Conservation (phyloP, 2,888 invertebrate genomes). For the Tipula unca region DNA sequence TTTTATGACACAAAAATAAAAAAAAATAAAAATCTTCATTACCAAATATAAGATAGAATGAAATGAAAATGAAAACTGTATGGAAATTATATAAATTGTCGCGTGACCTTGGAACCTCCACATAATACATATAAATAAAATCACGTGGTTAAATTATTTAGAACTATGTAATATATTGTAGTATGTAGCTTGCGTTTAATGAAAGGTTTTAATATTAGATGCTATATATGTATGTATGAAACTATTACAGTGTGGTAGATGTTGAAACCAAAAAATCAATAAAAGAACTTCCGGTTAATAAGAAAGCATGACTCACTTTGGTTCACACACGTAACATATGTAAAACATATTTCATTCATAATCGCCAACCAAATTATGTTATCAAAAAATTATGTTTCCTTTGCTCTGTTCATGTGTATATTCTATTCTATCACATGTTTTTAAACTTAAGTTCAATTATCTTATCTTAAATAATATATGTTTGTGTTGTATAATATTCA, state of each 20-base stretch:
- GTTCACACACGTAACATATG: no score
- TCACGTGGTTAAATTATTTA: not conserved
- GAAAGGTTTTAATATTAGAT: not conserved
- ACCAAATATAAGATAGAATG: not conserved
- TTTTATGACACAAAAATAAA: not conserved
- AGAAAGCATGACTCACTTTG: not conserved
- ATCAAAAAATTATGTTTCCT: not conserved
- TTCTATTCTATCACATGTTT: not conserved
- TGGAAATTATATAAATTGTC: not conserved
- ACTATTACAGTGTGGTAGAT: not conserved
- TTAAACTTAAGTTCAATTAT: not conserved
- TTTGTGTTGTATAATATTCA: not conserved
- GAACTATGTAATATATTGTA: not conserved
- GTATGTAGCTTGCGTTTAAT: not conserved
- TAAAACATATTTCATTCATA: not conserved
- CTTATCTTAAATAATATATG: not conserved
- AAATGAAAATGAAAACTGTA: not conserved
- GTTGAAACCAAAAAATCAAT: no score
- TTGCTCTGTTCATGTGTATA: not conserved
- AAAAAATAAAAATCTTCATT: not conserved
- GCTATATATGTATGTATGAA: not conserved
- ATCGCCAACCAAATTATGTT: not conserved
- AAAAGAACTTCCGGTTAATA: not conserved
- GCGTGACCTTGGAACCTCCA: not conserved
- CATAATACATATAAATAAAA: not conserved